Base-by-base conservation (phyloP, 2,797 vertebrate genomes). In the Poecilia velifera region DNA sequence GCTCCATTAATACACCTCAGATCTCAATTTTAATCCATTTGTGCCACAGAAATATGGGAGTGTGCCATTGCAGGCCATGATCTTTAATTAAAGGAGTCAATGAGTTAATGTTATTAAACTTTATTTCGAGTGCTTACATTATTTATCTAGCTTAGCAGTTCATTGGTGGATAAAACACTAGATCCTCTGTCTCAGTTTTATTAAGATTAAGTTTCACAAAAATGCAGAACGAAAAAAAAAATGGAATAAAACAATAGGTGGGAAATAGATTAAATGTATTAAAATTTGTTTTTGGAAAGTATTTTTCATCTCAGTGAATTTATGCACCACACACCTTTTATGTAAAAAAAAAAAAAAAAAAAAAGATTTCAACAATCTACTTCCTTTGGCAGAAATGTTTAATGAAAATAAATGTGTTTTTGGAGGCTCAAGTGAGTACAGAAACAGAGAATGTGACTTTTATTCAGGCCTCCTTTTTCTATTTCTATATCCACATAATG, bases 1-100 rank as follows among this genome's bases (percentile, higher is more conserved):
- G 51, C 51, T 74, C 73, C 39, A 57, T 74, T 74, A 72, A 49
- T 28, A 62, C 22, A 72, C n/a, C 28, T 36, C 74, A 62, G 55
- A 45, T 75, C 45, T 49, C 43, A 12, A 36, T 51, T 51, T 73
- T 62, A 73, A 53, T 66, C 57, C 25, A 74, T 47, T 34, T 22
- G 45, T 49, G 57, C 16, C 31, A 39, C 41, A 62, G 53, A 39
- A 62, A 53, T 62, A 51, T 49, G 45, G 46, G n/a, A 1, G 16
- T 28, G 25, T 34, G 55, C 31, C 14, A 79, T 18, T 49, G 14
- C 46, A 74, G 45, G 49, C 57, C 70, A 78, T 46, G 7, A 53
- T 57, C 22, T 64, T 74, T 74, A 39, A 72, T 46, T 28, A 73
- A 78, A 34, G 8, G 45, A 64, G 57, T 28, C 57, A 18, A 28